Evolutionary conservation across 92 coral and sea anemone species (phyloP).

Genomic region (Porites lobata): DNA sequence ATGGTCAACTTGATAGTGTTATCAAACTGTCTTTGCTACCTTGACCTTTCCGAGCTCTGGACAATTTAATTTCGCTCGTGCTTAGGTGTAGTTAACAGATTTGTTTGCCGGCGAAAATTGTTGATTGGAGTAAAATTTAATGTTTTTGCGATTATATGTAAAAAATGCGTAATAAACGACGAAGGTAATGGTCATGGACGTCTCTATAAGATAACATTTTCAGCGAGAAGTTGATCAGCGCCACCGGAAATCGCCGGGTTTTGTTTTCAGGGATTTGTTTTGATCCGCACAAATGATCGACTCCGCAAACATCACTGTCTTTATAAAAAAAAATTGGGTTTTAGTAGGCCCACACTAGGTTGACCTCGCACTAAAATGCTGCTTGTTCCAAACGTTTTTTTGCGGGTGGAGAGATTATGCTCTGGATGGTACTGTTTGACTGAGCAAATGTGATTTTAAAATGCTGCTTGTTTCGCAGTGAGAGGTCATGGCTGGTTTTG

Average conservation of each 20-base stretch:
- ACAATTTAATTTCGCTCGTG: not conserved
- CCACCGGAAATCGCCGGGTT: constrained; percentile 2
- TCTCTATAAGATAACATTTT: not conserved
- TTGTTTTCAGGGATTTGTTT: constrained; percentile 1
- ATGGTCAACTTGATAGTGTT: constrained; percentile 1
- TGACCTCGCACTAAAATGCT: constrained; percentile 8
- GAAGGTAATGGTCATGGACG: not conserved
- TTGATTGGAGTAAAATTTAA: not conserved
- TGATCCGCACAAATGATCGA: not conserved
- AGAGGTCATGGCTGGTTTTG: not conserved
- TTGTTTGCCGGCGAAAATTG: not conserved
- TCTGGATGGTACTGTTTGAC: no score
- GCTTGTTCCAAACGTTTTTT: constrained; percentile 10
- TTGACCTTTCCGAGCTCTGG: not conserved
- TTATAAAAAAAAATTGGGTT: not conserved
- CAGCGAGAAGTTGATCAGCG: not conserved
- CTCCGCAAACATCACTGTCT: not conserved
- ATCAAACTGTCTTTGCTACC: constrained; percentile 10
- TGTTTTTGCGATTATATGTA: constrained; percentile 1
- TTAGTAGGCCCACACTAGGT: not conserved
- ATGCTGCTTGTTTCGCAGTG: no score
- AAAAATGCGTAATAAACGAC: not conserved
- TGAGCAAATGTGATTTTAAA: no score
- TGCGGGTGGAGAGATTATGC: not conserved
- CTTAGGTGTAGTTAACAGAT: not conserved